A percentile compares a stretch with the other conserved stretches of the same genome.
phyloP scores from a whole-genome alignment of 2,797 vertebrate species.

The Poeciliopsis turneri region DNA sequence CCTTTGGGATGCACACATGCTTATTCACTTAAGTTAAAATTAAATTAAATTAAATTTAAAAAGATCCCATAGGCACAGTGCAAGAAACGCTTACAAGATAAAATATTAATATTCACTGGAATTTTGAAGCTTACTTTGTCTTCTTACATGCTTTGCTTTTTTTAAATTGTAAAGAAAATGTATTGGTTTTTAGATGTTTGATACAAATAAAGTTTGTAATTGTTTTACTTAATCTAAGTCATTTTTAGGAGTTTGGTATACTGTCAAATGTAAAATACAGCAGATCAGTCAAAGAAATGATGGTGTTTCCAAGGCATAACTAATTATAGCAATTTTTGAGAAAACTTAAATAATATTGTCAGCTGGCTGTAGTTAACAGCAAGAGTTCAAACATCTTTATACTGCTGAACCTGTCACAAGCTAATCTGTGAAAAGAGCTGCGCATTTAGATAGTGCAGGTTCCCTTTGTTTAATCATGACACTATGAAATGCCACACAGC shows the following conservation, averaged over 20 bases:
- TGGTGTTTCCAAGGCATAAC: not conserved
- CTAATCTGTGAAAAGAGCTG: conserved; percentile 24
- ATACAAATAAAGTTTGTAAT: conserved; percentile 55
- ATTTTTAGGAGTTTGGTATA: not conserved
- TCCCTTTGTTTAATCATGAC: conserved; percentile 47
- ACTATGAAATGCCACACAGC: conserved; percentile 52
- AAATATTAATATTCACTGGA: not conserved
- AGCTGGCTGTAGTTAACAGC: conserved; percentile 8
- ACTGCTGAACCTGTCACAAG: conserved; percentile 17
- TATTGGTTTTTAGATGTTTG: conserved; percentile 32
- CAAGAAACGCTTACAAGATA: conserved; percentile 3
- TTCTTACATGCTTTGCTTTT: conserved; percentile 31
- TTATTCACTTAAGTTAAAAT: conserved; percentile 2
- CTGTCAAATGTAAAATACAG: not conserved
- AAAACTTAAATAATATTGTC: conserved; percentile 12
- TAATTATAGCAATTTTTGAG: not conserved
- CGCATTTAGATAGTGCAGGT: conserved; percentile 32
- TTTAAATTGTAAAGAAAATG: conserved; percentile 28
- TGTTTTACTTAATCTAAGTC: conserved; percentile 37
- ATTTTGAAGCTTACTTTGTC: conserved; percentile 2
- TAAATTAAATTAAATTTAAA: not conserved
- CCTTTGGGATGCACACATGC: conserved; percentile 23
- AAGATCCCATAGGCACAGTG: not conserved
- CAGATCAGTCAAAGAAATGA: not conserved
- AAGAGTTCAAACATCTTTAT: conserved; percentile 10